phyloP scores from a whole-genome alignment of 2,888 invertebrate genomes.

The Poecilobothrus nobilitatus region DNA sequence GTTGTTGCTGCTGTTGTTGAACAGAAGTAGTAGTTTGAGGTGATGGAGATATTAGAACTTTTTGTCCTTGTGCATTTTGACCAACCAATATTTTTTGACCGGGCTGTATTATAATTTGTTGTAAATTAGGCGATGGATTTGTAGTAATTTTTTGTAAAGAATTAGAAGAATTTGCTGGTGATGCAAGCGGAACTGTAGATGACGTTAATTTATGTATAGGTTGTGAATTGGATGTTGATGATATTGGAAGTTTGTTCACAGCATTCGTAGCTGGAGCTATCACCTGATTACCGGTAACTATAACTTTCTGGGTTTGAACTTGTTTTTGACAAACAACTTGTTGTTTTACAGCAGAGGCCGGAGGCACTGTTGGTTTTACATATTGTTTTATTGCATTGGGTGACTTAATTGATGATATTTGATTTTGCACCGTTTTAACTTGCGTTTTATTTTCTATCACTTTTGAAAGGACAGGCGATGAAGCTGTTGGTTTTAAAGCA shows the following conservation, averaged over 20 bases:
- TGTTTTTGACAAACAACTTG: constrained; percentile 7
- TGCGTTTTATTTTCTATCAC: constrained; percentile 13
- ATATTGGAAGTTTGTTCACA: constrained; percentile 19
- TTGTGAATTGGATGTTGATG: constrained; percentile 25
- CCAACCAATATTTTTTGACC: constrained; percentile 40
- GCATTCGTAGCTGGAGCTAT: constrained; percentile 20
- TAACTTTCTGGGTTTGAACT: constrained; percentile 20
- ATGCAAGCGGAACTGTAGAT: constrained; percentile 23
- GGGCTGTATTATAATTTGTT: constrained; percentile 39
- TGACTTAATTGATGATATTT: constrained; percentile 18
- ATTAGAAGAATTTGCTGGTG: constrained; percentile 16
- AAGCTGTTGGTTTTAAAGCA: constrained; percentile 19
- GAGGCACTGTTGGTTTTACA: background rate
- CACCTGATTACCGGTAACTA: constrained; percentile 19
- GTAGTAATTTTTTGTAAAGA: constrained; percentile 20
- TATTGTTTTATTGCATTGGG: constrained; percentile 20
- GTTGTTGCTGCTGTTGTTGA: constrained; percentile 18
- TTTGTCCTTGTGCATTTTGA: constrained; percentile 41
- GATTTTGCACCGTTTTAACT: background rate
- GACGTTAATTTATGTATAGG: constrained; percentile 30
- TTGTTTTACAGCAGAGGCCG: constrained; percentile 19
- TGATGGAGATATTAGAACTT: constrained; percentile 39
- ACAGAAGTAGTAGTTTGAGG: constrained; percentile 15
- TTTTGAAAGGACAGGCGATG: constrained; percentile 16
- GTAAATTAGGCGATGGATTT: constrained; percentile 32